A percentile compares a stretch with the other conserved stretches of the same genome.
Evolutionary conservation across 2,797 vertebrate genomes (phyloP).

Genomic region (Manis javanica): DNA sequence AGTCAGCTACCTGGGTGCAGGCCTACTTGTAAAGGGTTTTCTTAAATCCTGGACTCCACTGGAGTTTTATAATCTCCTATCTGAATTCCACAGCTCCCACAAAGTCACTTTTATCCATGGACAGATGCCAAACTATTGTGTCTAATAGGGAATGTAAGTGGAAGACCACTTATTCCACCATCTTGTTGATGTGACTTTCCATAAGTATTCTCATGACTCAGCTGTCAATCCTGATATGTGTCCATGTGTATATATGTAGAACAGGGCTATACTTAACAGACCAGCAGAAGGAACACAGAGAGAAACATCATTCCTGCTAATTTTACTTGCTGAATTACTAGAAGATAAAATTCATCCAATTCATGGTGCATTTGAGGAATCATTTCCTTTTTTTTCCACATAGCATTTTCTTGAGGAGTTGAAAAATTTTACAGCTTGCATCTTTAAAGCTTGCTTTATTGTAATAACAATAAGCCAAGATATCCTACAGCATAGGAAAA

Average conservation of each 20-base stretch:
- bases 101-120: background rate
- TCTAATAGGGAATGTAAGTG: background rate
- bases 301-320: background rate
- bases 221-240: background rate
- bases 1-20: background rate
- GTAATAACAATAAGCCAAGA: background rate
- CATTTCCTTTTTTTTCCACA: background rate
- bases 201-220: background rate
- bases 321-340: background rate
- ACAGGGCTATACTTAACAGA: background rate
- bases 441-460: background rate
- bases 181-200: background rate
- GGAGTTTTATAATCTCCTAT: background rate
- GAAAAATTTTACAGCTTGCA: background rate
- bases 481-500: too few relatives aligned
- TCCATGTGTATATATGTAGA: background rate
- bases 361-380: background rate
- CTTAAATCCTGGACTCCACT: background rate
- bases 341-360: background rate
- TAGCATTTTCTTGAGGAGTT: background rate
- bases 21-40: background rate
- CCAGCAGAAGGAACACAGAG: background rate
- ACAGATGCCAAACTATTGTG: background rate
- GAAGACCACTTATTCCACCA: background rate
- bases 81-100: background rate